phyloP scores from a whole-genome alignment of 2,113 vertebrate species.

The Illadopsis cleaveri region DNA sequence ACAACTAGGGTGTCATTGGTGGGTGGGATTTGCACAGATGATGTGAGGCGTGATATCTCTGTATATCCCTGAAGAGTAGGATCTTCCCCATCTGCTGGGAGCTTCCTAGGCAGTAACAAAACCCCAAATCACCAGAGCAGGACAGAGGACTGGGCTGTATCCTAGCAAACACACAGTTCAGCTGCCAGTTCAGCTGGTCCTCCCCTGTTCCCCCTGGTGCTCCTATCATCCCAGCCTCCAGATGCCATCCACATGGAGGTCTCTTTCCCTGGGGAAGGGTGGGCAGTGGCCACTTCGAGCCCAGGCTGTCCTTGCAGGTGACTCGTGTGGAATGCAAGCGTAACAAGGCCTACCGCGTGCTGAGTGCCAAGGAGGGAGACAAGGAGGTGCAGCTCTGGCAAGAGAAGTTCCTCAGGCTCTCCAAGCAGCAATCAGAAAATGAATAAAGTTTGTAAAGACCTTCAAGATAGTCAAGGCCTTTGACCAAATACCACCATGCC shows the following conservation, averaged over 20 bases:
- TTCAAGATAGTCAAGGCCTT: background rate
- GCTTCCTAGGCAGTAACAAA: background rate
- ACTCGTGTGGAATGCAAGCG: slow-evolving; percentile 7
- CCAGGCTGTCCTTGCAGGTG: slow-evolving; percentile 49
- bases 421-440: background rate
- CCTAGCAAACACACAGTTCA: background rate
- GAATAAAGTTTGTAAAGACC: background rate
- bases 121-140: background rate
- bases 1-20: background rate
- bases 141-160: background rate
- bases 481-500: background rate
- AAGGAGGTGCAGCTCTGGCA: slow-evolving; percentile 61
- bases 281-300: background rate
- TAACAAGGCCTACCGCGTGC: background rate
- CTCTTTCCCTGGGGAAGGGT: background rate
- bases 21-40: fast-evolving
- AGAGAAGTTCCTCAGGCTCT: slow-evolving; percentile 46
- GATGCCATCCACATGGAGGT: background rate
- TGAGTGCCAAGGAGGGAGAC: slow-evolving; percentile 53
- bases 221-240: background rate
- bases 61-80: background rate
- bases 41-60: background rate
- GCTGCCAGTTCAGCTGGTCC: background rate
- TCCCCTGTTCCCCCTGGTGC: background rate
- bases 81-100: background rate